Evolutionary conservation across 2,797 vertebrate genomes (phyloP), one percentile per base, ranked within the genome.

Genomic region (Bradypodion pumilum): DNA sequence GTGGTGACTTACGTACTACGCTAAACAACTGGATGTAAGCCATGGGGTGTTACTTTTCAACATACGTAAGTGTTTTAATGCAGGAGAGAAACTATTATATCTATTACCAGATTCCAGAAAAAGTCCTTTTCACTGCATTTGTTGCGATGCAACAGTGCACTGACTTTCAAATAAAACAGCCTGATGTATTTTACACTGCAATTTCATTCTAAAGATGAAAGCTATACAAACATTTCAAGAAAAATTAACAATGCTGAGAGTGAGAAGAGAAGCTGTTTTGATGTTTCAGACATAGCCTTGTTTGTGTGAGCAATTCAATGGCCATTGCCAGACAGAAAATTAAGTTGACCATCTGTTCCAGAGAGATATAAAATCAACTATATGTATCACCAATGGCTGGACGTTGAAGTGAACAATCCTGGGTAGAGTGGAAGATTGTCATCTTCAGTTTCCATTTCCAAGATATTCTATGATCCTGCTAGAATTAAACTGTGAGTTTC

Each of bases 281-380:
- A 13, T 6, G 2, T 44, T n/a, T 69, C 42, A 59, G 40, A 25
- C 25, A 46, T 27, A 7, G 32, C 35, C 59, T 72, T 84, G 42
- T 19, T 35, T 3, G 37, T 29, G 12, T 1, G 1, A 21, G 65
- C 62, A 63, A 78, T 29, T 63, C 68, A 25, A 4, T 37, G 63
- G 72, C 49, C 7, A 8, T 46, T 40, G 73, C 73, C 72, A 76
- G 25, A 59, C 63, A 42, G 25, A 46, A 75, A 65, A 6, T 85
- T 80, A 85, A 80, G 63, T 46, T 81, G 73, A 85, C 65, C 73
- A 85, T 85, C 84, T 81, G 78, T 81, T 81, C 78, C 40, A 37
- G 21, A 70, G 84, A 62, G 52, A 52, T 63, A 62, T n/a, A 42
- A 59, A 15, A 75, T 63, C 63, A 70, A 70, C 4, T 7, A 6